Base-by-base conservation (phyloP, 2,888 invertebrate genomes). In the Drepana falcataria region DNA sequence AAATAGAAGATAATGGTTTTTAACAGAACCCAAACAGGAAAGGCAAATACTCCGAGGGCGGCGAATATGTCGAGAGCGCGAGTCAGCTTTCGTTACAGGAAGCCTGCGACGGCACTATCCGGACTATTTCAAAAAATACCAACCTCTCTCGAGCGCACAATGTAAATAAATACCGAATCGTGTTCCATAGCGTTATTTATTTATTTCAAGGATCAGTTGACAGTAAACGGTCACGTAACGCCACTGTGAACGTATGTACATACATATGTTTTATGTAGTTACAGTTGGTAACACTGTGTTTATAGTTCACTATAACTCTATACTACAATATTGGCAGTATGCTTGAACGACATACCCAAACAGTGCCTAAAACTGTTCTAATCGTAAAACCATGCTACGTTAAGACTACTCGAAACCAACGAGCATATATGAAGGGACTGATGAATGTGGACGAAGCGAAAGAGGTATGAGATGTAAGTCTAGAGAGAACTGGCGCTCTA, bases 1-100 rank as follows among this genome's bases (percentile, higher is more conserved):
- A 51, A 51, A 51, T 40, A 51, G 9, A 51, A 40, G 51, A 51
- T 51, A 51, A 51, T 51, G 51, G 51, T 51, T 51, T 51, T 51
- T 51, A 51, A 51, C 51, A 21, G 51, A 40, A 51, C 51, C 51
- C 51, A 51, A 51, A 51, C 51, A 51, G 51, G 51, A 51, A 51
- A 34, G 55, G 48, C 53, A 63, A 60, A 59, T 57, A 54, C 51
- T 59, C 49, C 51, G 60, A 61, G 64, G 59, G 64, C 44, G 62
- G 59, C 55, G 64, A 62, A 67, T 63, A 68, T 63, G 56, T 55
- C 58, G 63, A 59, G 56, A 67, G 61, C 64, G 55, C 64, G 59
- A 66, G 62, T 65, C 63, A 59, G 68, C 64, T 61, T 66, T 68
- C 61, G 65, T 60, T 49, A 63, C 60, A 61, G 61, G 63, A 68